Base-by-base conservation (phyloP, 2,888 invertebrate species). In the Drosophila birchii region DNA sequence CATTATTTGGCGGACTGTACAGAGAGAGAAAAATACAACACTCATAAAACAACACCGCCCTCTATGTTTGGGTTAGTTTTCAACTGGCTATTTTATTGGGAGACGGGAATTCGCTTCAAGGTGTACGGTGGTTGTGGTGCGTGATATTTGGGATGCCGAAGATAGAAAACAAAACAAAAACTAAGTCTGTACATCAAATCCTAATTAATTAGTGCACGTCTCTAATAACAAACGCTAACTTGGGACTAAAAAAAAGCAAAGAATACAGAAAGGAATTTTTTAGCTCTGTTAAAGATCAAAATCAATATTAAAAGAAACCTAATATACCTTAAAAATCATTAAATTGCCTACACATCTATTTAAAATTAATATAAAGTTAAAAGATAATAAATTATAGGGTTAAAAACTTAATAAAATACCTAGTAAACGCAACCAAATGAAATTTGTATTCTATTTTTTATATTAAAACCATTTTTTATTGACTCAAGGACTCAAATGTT, bases 71-170 rank as follows among this genome's bases (percentile, higher is more conserved):
- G 61, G 71, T 43, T 39, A 56, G 53, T 41, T 43, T 23, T 57
- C 53, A 18, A 54, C 51, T 68, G 55, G 54, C 54, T 49, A 58
- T 53, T 58, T 49, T 49, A 26, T 61, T 77, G 49, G 60, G 70
- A 66, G 57, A 32, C 51, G 64, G 53, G 66, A 9, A 26, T 45
- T 63, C 58, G 78, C 68, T 68, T 68, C 68, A 57, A 49, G 68
- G 68, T 49, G 43, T 68, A 57, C 76, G 49, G 86, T 86, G 84
- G 84, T 88, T 83, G 79, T 79, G 88, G 86, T 82, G 82, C 84
- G 88, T 80, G 80, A 79, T 72, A 38, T 49, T 66, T 56, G 63
- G 57, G 44, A 32, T 34, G 39, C 20, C 34, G 3, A 54, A 41
- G 39, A 34, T 60, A 36, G 12, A 44, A 56, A 62, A 44, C 43